Percentiles rank a stretch among this genome's conserved stretches.
Conservation (phyloP, 2,113 vertebrate species). For the Cynopterus brachyotis region DNA sequence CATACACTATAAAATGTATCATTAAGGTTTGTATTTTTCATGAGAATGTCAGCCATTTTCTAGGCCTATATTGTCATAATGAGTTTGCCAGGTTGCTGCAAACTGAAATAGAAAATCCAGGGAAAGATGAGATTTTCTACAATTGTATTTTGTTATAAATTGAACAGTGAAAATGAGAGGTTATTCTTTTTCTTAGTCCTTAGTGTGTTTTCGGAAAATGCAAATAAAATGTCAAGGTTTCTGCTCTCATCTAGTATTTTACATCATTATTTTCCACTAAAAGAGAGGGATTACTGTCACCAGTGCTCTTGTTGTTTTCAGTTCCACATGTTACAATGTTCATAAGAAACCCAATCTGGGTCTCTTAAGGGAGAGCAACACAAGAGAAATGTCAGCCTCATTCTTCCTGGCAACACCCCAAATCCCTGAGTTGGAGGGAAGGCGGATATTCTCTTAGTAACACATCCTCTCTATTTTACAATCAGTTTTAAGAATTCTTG, state of each 20-base stretch:
- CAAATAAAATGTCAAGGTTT: conserved; percentile 35
- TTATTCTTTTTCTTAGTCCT: conserved; percentile 19
- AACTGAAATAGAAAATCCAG: conserved; percentile 48
- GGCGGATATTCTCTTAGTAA: neutral
- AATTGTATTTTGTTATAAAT: conserved; percentile 66
- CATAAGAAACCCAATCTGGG: neutral
- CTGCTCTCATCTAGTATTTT: neutral
- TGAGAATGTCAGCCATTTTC: conserved; percentile 68
- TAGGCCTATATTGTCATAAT: conserved; percentile 58
- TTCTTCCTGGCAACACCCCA: neutral
- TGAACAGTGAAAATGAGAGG: conserved; percentile 43
- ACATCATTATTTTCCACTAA: neutral
- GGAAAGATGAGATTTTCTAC: conserved; percentile 58
- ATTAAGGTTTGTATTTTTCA: conserved; percentile 66
- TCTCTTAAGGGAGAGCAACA: neutral
- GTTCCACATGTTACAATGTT: conserved; percentile 21
- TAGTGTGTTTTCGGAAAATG: conserved; percentile 48
- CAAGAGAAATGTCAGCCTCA: neutral
- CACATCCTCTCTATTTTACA: neutral
- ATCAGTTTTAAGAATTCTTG: neutral
- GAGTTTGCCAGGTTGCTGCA: conserved; percentile 49
- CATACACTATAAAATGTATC: conserved; percentile 70
- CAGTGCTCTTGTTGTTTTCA: neutral
- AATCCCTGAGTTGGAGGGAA: accelerated
- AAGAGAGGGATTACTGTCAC: neutral